A percentile compares a stretch with the other conserved stretches of the same genome.
Conservation (phyloP, 2,113 vertebrate genomes). For the Etheostoma cragini region DNA sequence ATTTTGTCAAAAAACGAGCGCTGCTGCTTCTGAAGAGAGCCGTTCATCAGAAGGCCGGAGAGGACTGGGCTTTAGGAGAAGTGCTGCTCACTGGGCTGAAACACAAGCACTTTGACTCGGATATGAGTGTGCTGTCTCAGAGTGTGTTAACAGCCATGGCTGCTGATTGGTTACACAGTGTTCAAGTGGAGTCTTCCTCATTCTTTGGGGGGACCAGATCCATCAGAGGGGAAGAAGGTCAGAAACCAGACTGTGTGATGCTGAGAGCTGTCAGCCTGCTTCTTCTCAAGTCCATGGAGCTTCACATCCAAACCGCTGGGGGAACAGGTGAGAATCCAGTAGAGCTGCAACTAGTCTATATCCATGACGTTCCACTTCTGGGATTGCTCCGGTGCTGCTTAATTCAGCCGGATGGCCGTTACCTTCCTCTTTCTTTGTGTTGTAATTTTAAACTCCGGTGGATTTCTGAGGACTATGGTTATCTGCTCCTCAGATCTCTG, state of each 20-base stretch:
- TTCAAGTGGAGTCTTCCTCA: conserved; percentile 75
- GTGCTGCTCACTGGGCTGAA: rapidly evolving
- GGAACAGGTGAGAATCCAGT: conserved; percentile 58
- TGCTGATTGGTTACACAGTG: conserved; percentile 79
- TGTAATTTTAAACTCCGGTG: too few relatives aligned
- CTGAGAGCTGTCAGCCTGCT: conserved; percentile 89
- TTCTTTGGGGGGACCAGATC: conserved; percentile 85
- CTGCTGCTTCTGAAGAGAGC: conserved; percentile 90
- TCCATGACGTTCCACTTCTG: too few relatives aligned
- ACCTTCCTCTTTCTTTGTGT: too few relatives aligned
- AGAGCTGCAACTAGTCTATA: too few relatives aligned
- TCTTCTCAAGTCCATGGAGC: conserved; percentile 90
- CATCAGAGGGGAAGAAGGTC: not conserved
- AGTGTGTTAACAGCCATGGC: conserved; percentile 78
- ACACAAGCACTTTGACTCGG: conserved; percentile 50
- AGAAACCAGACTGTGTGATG: conserved; percentile 82
- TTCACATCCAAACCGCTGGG: conserved; percentile 74
- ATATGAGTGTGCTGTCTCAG: conserved; percentile 77
- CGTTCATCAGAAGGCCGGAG: conserved; percentile 85
- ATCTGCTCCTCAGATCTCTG: too few relatives aligned
- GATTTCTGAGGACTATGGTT: too few relatives aligned
- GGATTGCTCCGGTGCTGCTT: too few relatives aligned
- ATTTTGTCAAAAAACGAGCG: conserved; percentile 85
- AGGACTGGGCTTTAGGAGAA: conserved; percentile 81
- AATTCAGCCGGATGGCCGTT: too few relatives aligned